Base-by-base conservation (phyloP, 2,888 invertebrate species). In the Girardia tigrina region DNA sequence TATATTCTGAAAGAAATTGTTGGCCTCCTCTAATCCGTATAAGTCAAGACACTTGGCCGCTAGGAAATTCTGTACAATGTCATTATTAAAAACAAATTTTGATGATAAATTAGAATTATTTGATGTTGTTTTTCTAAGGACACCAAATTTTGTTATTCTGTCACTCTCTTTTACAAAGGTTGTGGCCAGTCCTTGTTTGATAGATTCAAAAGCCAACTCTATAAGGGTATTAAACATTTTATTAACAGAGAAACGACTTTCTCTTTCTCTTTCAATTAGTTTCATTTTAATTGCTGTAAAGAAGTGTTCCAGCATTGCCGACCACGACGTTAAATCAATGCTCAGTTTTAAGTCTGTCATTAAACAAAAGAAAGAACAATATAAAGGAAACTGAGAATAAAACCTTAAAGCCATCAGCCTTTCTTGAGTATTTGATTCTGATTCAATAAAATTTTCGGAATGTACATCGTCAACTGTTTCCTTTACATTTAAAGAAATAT, bases 121-220 rank as follows among this genome's bases (percentile, higher is more conserved):
- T 8, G 75, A 26, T 6, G 74, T 28, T 2, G 76, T 74, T 27
- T 74, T 56, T 28, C 71, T 42, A 28, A 75, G 20, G 16, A 75
- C 26, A 12, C 76, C 76, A 27, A 75, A 75, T 23, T 76, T 29
- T 28, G 29, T 6, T 20, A 75, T 26, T 23, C 76, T 76, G 16
- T 75, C 76, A 23, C 8, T 20, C 4, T 75, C 76, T 23, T 76
- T 2, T 1, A 77, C 26, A 26, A 29, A 77, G 20, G 56, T 56
- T 1, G 42, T 75, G 1, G 76, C 29, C 20, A 29, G 20, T 26
- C 76, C 76, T 26, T 75, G 75, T 29, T 75, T 75, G 8, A 75
- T 75, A 1, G 76, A 28, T 28, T 79, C 77, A 0, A 79, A 77
- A 1, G 80, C 79, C 28, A 80, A 77, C 36, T 80, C 79, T 29